Percentiles rank a stretch among this genome's conserved stretches.
Evolutionary conservation across 2,113 vertebrate genomes (phyloP).

Genomic region (Drymodes brunneopygia): DNA sequence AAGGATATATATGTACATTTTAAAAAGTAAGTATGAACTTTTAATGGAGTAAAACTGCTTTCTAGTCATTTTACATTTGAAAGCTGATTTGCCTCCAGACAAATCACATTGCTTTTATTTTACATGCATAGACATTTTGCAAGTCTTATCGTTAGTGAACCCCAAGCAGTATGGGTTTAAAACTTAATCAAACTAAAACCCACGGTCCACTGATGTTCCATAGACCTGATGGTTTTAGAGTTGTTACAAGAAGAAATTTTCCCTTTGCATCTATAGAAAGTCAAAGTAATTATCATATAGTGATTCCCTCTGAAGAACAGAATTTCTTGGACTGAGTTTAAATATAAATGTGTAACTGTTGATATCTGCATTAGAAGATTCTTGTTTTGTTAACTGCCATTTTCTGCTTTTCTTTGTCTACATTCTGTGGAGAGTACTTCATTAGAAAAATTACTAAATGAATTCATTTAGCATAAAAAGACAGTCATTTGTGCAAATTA

Average conservation of each 20-base stretch:
- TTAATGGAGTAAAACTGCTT: neutral
- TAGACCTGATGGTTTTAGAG: constrained; percentile 1
- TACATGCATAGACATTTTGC: neutral
- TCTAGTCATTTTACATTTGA: neutral
- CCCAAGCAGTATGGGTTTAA: neutral
- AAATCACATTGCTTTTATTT: neutral
- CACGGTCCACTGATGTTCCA: neutral
- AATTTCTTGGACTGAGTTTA: neutral
- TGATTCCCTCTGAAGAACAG: neutral
- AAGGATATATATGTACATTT: neutral
- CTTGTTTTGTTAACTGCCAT: neutral
- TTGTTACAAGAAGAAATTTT: neutral
- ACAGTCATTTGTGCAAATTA: neutral
- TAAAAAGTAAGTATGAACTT: neutral
- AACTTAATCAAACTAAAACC: constrained; percentile 35
- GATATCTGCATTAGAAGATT: neutral
- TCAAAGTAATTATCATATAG: neutral
- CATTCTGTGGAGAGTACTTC: neutral
- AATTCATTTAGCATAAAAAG: neutral
- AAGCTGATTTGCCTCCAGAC: constrained; percentile 9
- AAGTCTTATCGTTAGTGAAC: neutral
- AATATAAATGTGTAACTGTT: neutral
- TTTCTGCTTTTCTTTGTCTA: neutral
- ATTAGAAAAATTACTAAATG: neutral
- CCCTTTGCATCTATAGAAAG: neutral